These are phyloP conservation scores for Reinhardtius hippoglossoides DNA, from an alignment of 2,113 vertebrate species.

Conservation along the genomic window DNA sequence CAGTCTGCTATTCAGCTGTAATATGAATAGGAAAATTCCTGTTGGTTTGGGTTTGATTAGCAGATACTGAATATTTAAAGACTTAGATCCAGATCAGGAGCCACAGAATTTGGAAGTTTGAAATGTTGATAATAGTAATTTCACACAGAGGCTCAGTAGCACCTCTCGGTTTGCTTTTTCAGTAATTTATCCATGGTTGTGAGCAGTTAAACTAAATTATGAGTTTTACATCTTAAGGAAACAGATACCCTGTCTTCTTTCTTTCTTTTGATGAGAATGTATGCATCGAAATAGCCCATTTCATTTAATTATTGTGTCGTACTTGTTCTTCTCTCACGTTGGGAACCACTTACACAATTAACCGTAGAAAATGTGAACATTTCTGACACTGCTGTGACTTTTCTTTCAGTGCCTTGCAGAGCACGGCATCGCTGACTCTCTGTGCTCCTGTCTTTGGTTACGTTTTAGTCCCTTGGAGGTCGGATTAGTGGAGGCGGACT, in stretches of 20 bases:
- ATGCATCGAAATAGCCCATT: no score
- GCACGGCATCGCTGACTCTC: constrained; percentile 45
- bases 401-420: constrained; percentile 45
- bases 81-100: no score
- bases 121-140: no score
- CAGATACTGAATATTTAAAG: background rate
- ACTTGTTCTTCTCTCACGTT: background rate
- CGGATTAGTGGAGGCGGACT: constrained; percentile 27
- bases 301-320: no score
- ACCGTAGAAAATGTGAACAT: background rate
- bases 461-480: constrained; percentile 41
- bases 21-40: no score
- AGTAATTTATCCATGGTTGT: background rate
- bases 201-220: background rate
- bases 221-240: background rate
- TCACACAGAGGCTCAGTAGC: no score
- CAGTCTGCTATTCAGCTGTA: no score
- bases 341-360: background rate
- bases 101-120: no score
- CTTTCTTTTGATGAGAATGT: no score
- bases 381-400: constrained; percentile 5
- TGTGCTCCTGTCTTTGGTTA: constrained; percentile 47
- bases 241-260: no score
- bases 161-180: no score
- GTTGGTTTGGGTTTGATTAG: background rate